A percentile compares a stretch with the other conserved stretches of the same genome.
Conservation (phyloP, 1,140 invertebrate species). For the Rhopalosiphum padi region DNA sequence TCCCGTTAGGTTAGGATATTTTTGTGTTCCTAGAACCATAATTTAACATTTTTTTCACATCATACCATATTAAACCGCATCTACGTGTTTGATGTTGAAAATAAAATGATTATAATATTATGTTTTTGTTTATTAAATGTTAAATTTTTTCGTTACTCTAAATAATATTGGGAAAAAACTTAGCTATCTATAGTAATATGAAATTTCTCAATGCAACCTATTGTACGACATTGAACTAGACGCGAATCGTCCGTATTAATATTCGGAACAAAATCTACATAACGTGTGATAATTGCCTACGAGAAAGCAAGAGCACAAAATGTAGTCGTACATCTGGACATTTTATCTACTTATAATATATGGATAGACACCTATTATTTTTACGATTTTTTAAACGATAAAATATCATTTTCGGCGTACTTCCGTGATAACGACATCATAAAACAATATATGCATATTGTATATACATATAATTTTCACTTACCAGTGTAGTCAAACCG, state of each 20-base stretch:
- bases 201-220: too few relatives aligned
- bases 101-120: background rate
- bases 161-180: background rate
- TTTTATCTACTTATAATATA: background rate
- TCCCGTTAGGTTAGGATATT: background rate
- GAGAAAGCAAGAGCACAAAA: background rate
- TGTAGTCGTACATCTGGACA: background rate
- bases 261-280: background rate
- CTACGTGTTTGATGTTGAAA: background rate
- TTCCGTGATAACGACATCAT: background rate
- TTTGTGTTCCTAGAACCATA: background rate
- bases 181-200: background rate
- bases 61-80: background rate
- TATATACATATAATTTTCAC: background rate
- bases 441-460: background rate
- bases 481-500: background rate
- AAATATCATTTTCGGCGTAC: background rate
- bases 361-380: background rate
- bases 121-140: background rate
- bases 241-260: background rate
- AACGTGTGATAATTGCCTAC: background rate
- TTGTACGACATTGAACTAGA: background rate
- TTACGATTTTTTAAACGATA: background rate
- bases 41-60: background rate
- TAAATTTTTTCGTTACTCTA: background rate